Evolutionary conservation across 2,113 vertebrate species (phyloP).

Genomic region (Candoia aspera): DNA sequence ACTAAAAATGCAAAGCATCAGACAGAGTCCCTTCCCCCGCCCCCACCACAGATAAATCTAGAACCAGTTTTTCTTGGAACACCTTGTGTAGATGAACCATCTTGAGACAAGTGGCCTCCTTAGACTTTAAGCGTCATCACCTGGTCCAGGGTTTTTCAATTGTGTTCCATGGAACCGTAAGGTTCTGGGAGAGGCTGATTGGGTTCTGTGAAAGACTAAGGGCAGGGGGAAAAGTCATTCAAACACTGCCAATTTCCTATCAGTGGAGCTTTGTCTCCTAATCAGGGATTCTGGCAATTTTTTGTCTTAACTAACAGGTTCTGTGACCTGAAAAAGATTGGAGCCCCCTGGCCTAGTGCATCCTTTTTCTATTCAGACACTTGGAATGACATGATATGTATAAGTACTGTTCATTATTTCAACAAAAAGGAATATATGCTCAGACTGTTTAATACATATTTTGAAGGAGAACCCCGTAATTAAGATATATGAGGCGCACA

Average conservation of each 20-base stretch:
- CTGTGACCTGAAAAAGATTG: not conserved
- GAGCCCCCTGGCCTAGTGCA: not conserved
- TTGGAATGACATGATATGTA: not conserved
- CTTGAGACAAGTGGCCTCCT: not conserved
- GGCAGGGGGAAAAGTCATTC: not conserved
- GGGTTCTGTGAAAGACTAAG: not conserved
- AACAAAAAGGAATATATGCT: not conserved
- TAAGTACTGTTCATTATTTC: not conserved
- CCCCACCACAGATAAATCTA: not conserved
- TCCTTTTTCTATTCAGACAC: not conserved
- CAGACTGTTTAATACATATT: not conserved
- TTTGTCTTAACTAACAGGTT: not conserved
- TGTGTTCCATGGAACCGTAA: not conserved
- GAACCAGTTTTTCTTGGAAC: not conserved
- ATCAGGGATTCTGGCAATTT: not conserved
- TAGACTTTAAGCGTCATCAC: not conserved
- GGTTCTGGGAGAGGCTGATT: not conserved
- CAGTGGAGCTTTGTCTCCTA: not conserved
- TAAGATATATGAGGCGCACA: not conserved
- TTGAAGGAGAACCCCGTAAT: not conserved
- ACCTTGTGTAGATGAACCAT: not conserved
- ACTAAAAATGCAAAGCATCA: not conserved
- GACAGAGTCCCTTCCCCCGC: not conserved
- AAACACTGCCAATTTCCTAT: not conserved
- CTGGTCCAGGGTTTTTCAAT: not conserved